phyloP scores from a whole-genome alignment of 2,113 vertebrate species.

The Gopherus evgoodei region DNA sequence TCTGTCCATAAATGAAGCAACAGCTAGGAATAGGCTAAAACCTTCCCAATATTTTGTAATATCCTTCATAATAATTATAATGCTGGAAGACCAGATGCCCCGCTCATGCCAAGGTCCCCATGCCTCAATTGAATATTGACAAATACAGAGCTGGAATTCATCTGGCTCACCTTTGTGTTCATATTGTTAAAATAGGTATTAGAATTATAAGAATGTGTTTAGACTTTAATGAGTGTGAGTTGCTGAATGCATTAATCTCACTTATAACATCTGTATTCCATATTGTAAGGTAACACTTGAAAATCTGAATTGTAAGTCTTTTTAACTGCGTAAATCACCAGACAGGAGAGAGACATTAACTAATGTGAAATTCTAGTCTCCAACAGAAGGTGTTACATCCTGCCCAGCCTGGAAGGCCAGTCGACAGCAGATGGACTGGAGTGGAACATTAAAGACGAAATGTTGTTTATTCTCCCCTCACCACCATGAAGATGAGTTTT shows the following conservation, averaged over 20 bases:
- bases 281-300: not conserved
- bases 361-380: not conserved
- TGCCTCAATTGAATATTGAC: not conserved
- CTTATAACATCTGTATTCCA: not conserved
- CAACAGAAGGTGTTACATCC: not conserved
- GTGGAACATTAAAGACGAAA: not conserved
- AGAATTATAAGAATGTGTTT: not conserved
- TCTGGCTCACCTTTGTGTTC: not conserved
- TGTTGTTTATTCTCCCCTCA: not conserved
- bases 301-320: not conserved
- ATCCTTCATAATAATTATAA: not conserved
- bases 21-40: not conserved
- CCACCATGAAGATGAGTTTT: not conserved
- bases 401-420: not conserved
- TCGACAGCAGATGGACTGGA: not conserved
- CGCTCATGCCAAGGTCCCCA: not conserved
- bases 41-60: not conserved
- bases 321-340: not conserved
- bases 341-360: not conserved
- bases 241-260: not conserved
- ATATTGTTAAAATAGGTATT: not conserved
- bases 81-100: not conserved
- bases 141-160: not conserved
- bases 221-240: not conserved
- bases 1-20: not conserved